These are phyloP conservation scores for Lycocorax pyrrhopterus DNA, from an alignment of 2,113 vertebrate species.

Conservation along the genomic window DNA sequence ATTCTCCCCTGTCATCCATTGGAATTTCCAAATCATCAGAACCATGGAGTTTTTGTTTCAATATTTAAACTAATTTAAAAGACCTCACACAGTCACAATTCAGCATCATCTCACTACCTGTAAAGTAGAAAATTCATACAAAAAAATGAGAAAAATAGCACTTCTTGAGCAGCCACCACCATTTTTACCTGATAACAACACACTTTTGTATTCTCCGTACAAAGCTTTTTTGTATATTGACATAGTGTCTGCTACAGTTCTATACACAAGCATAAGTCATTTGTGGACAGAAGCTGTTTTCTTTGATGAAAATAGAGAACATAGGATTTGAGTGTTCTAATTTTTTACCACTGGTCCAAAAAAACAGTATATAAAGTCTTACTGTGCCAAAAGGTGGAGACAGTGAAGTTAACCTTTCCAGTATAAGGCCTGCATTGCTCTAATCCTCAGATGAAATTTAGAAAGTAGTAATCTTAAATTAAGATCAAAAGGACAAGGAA, in stretches of 20 bases:
- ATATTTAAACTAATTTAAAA: neutral
- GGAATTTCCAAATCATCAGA: neutral
- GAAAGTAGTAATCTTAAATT: neutral
- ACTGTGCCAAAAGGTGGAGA: neutral
- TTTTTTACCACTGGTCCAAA: neutral
- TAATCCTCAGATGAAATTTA: neutral
- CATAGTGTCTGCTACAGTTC: neutral
- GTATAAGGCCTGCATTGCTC: neutral
- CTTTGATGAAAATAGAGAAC: neutral
- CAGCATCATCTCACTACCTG: neutral
- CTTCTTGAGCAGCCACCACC: neutral
- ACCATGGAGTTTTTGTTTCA: fast-evolving
- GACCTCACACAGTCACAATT: neutral
- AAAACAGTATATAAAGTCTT: neutral
- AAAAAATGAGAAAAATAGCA: neutral
- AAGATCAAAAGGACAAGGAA: neutral
- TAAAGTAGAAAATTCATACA: neutral
- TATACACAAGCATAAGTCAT: neutral
- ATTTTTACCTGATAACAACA: neutral
- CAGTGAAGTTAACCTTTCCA: neutral
- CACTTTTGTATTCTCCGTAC: neutral
- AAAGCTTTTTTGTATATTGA: neutral
- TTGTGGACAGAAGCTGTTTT: neutral
- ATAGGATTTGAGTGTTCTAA: neutral
- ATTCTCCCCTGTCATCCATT: neutral